phyloP scores from a whole-genome alignment of 2,888 invertebrate genomes.

The Uloborus plumipes region DNA sequence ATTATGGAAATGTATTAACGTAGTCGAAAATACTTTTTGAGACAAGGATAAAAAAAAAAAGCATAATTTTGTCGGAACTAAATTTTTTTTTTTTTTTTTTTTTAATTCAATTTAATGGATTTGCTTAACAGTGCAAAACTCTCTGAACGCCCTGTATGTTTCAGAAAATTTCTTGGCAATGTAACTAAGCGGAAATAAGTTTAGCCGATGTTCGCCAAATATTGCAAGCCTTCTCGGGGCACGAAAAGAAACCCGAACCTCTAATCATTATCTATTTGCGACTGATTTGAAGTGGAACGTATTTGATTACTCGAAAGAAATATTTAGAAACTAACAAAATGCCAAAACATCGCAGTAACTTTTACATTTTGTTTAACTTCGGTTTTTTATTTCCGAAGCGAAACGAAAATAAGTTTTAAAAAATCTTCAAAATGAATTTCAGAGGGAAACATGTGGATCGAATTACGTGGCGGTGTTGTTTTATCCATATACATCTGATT shows the following conservation, averaged over 20 bases:
- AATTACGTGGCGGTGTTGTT: not conserved
- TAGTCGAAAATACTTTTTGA: too few relatives aligned
- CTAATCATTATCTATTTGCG: conserved; percentile 59
- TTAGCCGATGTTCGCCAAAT: conserved; percentile 20
- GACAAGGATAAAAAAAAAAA: too few relatives aligned
- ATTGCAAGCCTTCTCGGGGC: not conserved
- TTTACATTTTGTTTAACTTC: conserved; percentile 7
- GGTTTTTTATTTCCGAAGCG: conserved; percentile 8
- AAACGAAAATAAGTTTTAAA: conserved; percentile 11
- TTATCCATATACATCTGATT: not conserved
- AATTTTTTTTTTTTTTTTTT: too few relatives aligned
- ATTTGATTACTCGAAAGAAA: conserved; percentile 45
- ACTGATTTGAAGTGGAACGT: conserved; percentile 50
- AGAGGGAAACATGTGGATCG: conserved; percentile 8
- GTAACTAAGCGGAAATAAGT: too few relatives aligned
- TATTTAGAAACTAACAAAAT: conserved; percentile 48
- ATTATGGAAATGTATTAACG: too few relatives aligned
- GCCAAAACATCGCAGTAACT: conserved; percentile 31
- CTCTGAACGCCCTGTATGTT: too few relatives aligned
- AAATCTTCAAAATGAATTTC: not conserved
- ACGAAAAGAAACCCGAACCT: conserved; percentile 48
- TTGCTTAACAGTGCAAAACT: too few relatives aligned
- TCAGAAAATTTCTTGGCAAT: too few relatives aligned
- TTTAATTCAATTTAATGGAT: too few relatives aligned
- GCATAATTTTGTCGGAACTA: too few relatives aligned